Base-by-base conservation (phyloP, 1,140 invertebrate genomes). In the Monochamus saltuarius region DNA sequence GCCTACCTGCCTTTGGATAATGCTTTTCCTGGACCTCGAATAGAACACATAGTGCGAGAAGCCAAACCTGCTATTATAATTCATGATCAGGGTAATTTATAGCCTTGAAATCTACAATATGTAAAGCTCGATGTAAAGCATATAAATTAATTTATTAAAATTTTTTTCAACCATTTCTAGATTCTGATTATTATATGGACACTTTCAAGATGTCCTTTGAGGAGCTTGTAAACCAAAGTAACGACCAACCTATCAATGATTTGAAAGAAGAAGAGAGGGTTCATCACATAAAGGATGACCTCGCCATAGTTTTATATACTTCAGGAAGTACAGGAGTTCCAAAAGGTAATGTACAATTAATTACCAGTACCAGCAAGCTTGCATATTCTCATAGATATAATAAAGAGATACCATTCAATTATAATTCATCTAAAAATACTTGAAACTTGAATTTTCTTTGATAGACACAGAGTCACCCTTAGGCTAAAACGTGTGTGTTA, bases 301-400 rank as follows among this genome's bases (percentile, higher is more conserved):
- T 87, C 7, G 91, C 87, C 7, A 89, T 93, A 11, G 86, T 96
- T 38, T 80, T 95, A 4, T 97, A 96, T 70, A 97, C 94, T 45
- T 96, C 93, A 45, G 94, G 95, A 37, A 95, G 93, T 72, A 96
- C 94, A 8, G 95, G 94, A 42, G 80, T 90, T 39, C 94, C 94
- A 2, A 97, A 97, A 85, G 94, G 92, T 84, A n/a, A 80, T 35
- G 73, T 39, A 40, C 14, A 4, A 46, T n/a, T n/a, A n/a, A n/a
- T n/a, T n/a, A n/a, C n/a, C n/a, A n/a, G n/a, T n/a, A n/a, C n/a
- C n/a, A n/a, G n/a, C n/a, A n/a, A n/a, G n/a, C n/a, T n/a, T n/a
- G n/a, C n/a, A n/a, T n/a, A n/a, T n/a, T n/a, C n/a, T n/a, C n/a
- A n/a, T n/a, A n/a, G n/a, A n/a, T n/a, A n/a, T n/a, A n/a, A n/a